Evolutionary conservation across 1,140 invertebrate species (phyloP), one percentile per base, ranked within the genome.

Genomic region (Augochlora pura): DNA sequence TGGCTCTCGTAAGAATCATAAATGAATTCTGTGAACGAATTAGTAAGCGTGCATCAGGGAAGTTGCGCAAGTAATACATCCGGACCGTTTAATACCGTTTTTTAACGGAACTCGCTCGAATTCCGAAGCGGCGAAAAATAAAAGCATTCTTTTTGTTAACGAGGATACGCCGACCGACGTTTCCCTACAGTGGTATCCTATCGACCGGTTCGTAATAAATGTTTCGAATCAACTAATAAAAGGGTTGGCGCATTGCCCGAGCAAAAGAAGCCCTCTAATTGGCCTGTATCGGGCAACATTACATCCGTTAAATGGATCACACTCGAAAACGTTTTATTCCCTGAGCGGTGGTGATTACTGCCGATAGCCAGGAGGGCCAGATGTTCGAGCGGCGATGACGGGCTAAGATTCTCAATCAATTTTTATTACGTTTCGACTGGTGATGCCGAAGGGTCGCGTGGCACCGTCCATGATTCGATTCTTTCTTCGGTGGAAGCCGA

Each of bases 361-460:
- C 80, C 87, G 86, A 86, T 87, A 70, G 88, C 82, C 85, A 85
- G 86, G 84, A 86, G 87, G 86, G 87, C 88, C 88, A 89, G 88
- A 89, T 89, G 88, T 89, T 88, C 54, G 72, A 72, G 14, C 39
- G 42, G 62, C 73, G 80, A 86, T 84, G 84, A 84, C 84, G 79
- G 78, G 78, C 8, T 68, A 81, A 85, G 80, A 88, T 85, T 86
- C 82, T 76, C 83, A 85, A 87, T 88, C 82, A 86, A 83, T 82
- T 88, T 83, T 82, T 83, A 73, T 85, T 88, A 86, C 80, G 80
- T 86, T 87, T 84, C 76, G 73, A 76, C 66, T 67, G 77, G 68
- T 49, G 77, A 73, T 63, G 59, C 52, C 67, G 52, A 66, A 59
- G 59, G 64, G 86, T 87, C 88, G 85, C 87, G 87, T 88, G 88